Percentiles rank a stretch among this genome's conserved stretches.
Conservation (phyloP, 2,113 vertebrate species). For the Caranx melampygus region DNA sequence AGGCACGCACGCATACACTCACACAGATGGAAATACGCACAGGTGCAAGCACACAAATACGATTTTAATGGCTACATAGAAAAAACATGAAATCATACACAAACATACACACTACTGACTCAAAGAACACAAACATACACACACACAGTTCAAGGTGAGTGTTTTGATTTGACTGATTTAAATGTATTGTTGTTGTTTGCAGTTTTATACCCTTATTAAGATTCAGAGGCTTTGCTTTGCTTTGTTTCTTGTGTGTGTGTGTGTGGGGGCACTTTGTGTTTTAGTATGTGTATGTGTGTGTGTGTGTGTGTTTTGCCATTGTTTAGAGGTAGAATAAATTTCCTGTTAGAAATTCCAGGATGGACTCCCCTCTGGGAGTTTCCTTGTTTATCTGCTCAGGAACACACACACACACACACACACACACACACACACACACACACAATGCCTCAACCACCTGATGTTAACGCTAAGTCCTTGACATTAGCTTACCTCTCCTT, state of each 20-base stretch:
- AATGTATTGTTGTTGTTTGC: slow-evolving; percentile 25
- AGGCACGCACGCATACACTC: background rate
- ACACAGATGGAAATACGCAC: slow-evolving; percentile 30
- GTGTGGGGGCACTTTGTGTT: slow-evolving; percentile 13
- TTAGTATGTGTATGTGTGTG: background rate
- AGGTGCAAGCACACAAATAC: slow-evolving; percentile 60
- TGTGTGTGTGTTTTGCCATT: slow-evolving; percentile 61
- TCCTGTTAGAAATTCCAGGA: slow-evolving; percentile 80
- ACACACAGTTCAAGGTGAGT: slow-evolving; percentile 1
- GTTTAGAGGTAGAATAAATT: slow-evolving; percentile 72
- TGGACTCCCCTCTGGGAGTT: slow-evolving; percentile 69
- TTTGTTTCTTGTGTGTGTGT: slow-evolving; percentile 4
- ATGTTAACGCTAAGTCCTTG: slow-evolving; percentile 69
- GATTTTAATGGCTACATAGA: slow-evolving; percentile 45
- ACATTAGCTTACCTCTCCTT: slow-evolving; percentile 67
- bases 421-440: slow-evolving; percentile 21
- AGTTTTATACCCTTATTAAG: slow-evolving; percentile 17
- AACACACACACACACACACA: slow-evolving; percentile 37
- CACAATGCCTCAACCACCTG: slow-evolving; percentile 40
- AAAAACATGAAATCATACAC: slow-evolving; percentile 7
- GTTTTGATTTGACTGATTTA: slow-evolving; percentile 4
- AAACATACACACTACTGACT: background rate
- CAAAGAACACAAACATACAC: background rate
- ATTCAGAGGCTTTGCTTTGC: slow-evolving; percentile 11
- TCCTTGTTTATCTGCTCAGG: slow-evolving; percentile 73